These are phyloP conservation scores for Steatornis caripensis DNA, from an alignment of 2,113 vertebrate species.

Conservation along the genomic window DNA sequence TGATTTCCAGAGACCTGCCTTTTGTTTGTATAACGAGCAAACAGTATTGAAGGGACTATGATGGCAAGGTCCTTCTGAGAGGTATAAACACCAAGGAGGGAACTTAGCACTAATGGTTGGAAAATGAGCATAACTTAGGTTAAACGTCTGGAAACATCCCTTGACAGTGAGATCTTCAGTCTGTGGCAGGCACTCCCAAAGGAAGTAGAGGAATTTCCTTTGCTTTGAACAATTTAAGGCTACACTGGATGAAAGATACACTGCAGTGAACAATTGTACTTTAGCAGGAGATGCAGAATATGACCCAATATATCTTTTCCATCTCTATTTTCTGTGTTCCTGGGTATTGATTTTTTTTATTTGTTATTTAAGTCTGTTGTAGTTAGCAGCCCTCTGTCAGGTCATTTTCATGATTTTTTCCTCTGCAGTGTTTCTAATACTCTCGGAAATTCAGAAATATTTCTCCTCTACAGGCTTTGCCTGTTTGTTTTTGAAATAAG, in stretches of 20 bases:
- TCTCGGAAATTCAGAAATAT: background rate
- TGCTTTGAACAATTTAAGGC: constrained; percentile 50
- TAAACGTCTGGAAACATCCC: constrained; percentile 52
- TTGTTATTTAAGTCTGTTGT: constrained; percentile 32
- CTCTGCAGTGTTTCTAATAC: background rate
- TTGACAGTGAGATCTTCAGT: constrained; percentile 16
- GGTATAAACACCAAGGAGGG: background rate
- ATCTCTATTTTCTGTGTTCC: constrained; percentile 1
- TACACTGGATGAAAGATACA: constrained; percentile 4
- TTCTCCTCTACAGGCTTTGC: background rate
- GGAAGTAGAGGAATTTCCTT: constrained; percentile 21
- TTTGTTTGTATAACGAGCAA: background rate
- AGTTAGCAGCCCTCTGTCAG: background rate
- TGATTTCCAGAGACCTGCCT: background rate
- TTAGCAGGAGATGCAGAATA: constrained; percentile 3
- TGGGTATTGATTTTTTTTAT: constrained; percentile 39
- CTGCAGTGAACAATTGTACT: background rate
- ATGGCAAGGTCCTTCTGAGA: background rate
- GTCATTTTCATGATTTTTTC: background rate
- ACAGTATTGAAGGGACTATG: background rate
- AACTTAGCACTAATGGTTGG: background rate
- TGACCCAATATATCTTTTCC: constrained; percentile 27
- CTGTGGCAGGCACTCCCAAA: constrained; percentile 27
- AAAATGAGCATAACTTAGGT: constrained; percentile 49
- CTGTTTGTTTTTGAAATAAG: background rate